These are phyloP conservation scores for Dascyllus trimaculatus DNA, from an alignment of 2,113 vertebrate species.

Conservation along the genomic window DNA sequence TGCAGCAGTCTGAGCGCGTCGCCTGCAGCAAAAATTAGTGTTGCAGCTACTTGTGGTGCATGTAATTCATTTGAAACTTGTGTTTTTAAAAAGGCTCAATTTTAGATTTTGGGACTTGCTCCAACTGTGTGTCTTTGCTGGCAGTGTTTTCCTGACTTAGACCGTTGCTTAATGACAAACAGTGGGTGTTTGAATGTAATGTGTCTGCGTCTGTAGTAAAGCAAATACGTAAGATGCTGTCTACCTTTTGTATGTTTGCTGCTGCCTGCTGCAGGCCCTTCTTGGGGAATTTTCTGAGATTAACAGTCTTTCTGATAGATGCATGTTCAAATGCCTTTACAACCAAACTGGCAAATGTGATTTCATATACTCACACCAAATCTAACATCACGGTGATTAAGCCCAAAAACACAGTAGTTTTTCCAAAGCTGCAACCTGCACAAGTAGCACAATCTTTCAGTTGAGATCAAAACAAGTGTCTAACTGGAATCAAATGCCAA, in stretches of 20 bases:
- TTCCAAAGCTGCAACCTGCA: background rate
- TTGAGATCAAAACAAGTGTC: conserved; percentile 20
- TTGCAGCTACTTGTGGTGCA: conserved; percentile 47
- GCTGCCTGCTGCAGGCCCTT: background rate
- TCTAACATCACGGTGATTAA: conserved; percentile 1
- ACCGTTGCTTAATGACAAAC: conserved; percentile 32
- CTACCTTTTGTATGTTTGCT: background rate
- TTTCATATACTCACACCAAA: background rate
- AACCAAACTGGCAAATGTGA: background rate
- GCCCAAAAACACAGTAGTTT: background rate
- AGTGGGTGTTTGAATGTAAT: conserved; percentile 7
- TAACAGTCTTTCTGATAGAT: background rate
- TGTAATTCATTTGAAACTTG: conserved; percentile 53
- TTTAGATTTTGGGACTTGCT: conserved; percentile 28
- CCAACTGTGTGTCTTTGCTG: conserved; percentile 25
- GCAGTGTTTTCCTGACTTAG: conserved; percentile 14
- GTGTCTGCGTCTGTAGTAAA: conserved; percentile 3
- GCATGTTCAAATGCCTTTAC: background rate
- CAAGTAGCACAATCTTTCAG: background rate
- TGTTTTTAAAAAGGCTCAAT: conserved; percentile 18
- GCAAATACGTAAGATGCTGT: background rate
- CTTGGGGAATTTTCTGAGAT: background rate
- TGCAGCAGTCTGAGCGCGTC: conserved; percentile 36
- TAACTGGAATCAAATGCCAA: conserved; percentile 25
- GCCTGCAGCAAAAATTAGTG: conserved; percentile 56